Percentiles rank a stretch among this genome's conserved stretches.
Evolutionary conservation across 1,140 invertebrate species (phyloP).

Genomic region (Sitodiplosis mosellana): DNA sequence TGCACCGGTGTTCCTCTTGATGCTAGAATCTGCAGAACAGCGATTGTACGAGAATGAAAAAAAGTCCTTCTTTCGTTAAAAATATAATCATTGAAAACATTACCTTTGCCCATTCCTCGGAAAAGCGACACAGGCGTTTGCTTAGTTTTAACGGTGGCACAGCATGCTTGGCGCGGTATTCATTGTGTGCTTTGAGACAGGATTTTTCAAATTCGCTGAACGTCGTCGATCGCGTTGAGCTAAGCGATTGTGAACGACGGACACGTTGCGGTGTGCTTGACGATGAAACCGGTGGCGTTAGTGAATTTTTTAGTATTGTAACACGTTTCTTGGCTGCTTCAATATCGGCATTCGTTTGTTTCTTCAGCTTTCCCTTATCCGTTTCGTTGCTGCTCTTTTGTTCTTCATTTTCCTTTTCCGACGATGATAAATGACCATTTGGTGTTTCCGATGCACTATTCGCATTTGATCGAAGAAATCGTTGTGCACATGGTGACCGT

Average conservation of each 20-base stretch:
- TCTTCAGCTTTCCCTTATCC: too few relatives aligned
- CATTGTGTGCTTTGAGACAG: conserved; percentile 56
- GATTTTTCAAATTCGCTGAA: conserved; percentile 31
- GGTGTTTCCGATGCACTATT: not conserved
- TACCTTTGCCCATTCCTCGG: conserved; percentile 67
- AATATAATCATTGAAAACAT: not conserved
- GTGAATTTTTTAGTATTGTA: not conserved
- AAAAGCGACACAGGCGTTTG: conserved; percentile 48
- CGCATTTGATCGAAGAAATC: not conserved
- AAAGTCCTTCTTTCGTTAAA: too few relatives aligned
- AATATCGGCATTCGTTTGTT: not conserved
- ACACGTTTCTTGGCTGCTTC: not conserved
- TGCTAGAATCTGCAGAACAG: conserved; percentile 26
- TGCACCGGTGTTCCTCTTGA: conserved; percentile 49
- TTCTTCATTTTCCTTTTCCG: not conserved
- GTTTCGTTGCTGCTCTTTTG: not conserved
- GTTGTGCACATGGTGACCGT: conserved; percentile 1
- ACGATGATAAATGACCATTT: not conserved
- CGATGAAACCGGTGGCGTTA: not conserved
- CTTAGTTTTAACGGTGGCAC: conserved; percentile 46
- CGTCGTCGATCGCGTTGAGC: not conserved
- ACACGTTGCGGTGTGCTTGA: not conserved
- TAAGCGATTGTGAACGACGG: not conserved
- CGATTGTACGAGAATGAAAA: too few relatives aligned
- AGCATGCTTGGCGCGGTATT: conserved; percentile 49